Conservation (phyloP, 2,113 vertebrate species). For the Hypomesus transpacificus region DNA sequence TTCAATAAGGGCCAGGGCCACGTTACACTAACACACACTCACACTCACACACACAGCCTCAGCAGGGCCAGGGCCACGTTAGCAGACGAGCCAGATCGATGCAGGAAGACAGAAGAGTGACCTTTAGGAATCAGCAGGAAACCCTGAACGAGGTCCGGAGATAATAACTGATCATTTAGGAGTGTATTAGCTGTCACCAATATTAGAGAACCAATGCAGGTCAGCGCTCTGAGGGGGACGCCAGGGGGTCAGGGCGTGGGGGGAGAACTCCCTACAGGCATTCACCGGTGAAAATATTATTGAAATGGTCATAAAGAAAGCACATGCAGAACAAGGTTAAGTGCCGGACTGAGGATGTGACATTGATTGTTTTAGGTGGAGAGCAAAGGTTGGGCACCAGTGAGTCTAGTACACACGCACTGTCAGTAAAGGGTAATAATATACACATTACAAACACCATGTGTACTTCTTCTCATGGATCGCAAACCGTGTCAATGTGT, state of each 20-base stretch:
- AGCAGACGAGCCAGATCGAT: constrained; percentile 63
- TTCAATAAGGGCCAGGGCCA: constrained; percentile 53
- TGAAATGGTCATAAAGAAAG: no score
- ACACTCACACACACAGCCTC: no score
- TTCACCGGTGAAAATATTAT: no score
- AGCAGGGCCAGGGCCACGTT: constrained; percentile 53
- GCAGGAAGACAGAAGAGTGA: constrained; percentile 66
- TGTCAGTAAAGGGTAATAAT: no score
- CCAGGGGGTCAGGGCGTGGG: not conserved
- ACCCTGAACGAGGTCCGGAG: constrained; percentile 63
- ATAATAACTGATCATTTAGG: constrained; percentile 74
- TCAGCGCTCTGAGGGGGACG: constrained; percentile 35
- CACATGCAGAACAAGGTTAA: no score
- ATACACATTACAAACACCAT: no score
- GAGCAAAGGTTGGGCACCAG: not conserved
- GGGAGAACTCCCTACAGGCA: no score
- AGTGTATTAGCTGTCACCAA: constrained; percentile 70
- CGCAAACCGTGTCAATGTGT: no score
- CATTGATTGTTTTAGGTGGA: not conserved
- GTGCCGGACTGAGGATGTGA: not conserved
- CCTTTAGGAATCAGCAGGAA: constrained; percentile 69
- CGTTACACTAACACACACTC: no score
- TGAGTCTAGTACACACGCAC: no score
- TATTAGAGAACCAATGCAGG: constrained; percentile 60
- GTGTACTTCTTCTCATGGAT: no score